These are phyloP conservation scores for Stigmatopora nigra DNA, from an alignment of 2,113 vertebrate genomes.

Conservation along the genomic window DNA sequence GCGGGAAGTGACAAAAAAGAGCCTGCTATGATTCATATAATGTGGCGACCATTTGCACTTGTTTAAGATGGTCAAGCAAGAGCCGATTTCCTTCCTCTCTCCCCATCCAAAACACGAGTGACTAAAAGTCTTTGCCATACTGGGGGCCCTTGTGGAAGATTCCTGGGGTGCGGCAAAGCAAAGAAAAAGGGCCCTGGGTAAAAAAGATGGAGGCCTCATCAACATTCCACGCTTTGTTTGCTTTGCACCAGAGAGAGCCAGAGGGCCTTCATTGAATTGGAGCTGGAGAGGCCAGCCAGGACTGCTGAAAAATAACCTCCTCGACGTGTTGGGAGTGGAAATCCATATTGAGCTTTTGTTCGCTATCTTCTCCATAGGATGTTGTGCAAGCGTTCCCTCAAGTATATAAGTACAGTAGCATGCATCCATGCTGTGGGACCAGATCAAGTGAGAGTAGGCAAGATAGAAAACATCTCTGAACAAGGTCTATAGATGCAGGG, in stretches of 20 bases:
- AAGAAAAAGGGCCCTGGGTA: slow-evolving; percentile 43
- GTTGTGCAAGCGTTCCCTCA: slow-evolving; percentile 26
- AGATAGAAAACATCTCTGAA: slow-evolving; percentile 20
- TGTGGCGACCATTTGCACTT: not conserved
- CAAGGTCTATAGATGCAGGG: not conserved
- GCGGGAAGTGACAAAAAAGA: not conserved
- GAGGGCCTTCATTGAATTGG: slow-evolving; percentile 54
- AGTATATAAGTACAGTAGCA: slow-evolving; percentile 25
- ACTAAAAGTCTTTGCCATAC: slow-evolving; percentile 60
- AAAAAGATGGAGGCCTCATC: slow-evolving; percentile 62
- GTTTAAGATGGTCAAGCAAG: slow-evolving; percentile 43
- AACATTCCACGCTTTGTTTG: slow-evolving; percentile 71
- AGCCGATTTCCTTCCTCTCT: slow-evolving; percentile 35
- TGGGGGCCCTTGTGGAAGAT: slow-evolving; percentile 60
- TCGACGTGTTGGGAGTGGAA: slow-evolving; percentile 44
- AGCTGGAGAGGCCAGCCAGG: slow-evolving; percentile 43
- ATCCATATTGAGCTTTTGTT: slow-evolving; percentile 43
- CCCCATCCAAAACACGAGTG: slow-evolving; percentile 46
- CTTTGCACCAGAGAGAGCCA: slow-evolving; percentile 59
- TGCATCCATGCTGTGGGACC: slow-evolving; percentile 4
- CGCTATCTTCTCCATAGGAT: slow-evolving; percentile 4
- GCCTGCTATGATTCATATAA: not conserved
- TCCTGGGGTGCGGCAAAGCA: slow-evolving; percentile 61
- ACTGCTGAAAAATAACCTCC: slow-evolving; percentile 50
- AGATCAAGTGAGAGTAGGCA: not conserved